Conservation (phyloP, 2,113 vertebrate genomes). For the Oceanodroma tethys region DNA sequence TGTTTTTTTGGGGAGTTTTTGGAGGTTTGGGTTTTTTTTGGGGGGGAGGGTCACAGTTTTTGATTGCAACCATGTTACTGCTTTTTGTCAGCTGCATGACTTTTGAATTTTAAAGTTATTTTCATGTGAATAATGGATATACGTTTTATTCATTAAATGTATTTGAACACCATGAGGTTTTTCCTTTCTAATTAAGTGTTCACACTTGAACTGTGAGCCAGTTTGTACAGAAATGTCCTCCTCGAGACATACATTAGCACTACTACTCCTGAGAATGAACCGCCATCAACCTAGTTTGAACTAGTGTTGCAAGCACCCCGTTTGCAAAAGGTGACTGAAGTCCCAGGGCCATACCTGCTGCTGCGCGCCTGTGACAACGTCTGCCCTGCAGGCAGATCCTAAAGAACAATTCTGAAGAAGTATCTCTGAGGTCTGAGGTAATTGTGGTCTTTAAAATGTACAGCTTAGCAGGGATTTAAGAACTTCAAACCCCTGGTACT, state of each 20-base stretch:
- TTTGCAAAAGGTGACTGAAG: neutral
- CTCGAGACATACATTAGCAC: accelerated
- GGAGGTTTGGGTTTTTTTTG: neutral
- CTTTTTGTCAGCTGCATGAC: neutral
- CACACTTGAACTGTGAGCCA: neutral
- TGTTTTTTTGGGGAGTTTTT: neutral
- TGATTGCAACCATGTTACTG: neutral
- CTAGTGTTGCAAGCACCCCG: neutral
- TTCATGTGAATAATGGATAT: constrained; percentile 39
- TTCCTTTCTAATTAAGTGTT: neutral
- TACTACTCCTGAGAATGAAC: neutral
- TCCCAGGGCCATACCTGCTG: neutral
- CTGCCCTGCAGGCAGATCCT: neutral
- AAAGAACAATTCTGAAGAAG: neutral
- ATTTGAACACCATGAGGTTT: neutral
- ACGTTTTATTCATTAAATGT: constrained; percentile 68
- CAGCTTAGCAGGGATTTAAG: neutral
- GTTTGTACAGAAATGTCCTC: neutral
- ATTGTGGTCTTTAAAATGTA: neutral
- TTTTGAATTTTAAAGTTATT: constrained; percentile 51
- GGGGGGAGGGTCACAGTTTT: neutral
- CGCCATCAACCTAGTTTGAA: neutral
- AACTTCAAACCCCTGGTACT: neutral
- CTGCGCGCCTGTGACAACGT: neutral
- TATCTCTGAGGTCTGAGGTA: neutral